phyloP scores from a whole-genome alignment of 1,140 invertebrate genomes.

The Solen grandis region DNA sequence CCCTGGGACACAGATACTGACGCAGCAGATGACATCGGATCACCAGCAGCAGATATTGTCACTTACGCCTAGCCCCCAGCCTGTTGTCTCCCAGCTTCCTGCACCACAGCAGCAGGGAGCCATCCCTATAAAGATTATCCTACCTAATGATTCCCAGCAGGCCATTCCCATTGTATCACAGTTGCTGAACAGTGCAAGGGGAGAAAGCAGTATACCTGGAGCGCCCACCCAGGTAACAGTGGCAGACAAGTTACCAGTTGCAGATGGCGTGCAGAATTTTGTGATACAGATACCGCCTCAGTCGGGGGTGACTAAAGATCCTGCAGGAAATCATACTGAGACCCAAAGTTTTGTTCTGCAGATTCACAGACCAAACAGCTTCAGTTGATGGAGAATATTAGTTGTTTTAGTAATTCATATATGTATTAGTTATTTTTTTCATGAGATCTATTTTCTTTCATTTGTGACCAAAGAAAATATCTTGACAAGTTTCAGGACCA shows the following conservation, averaged over 20 bases:
- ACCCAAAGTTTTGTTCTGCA: slow-evolving; percentile 53
- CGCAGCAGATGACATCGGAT: no score
- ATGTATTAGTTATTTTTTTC: no score
- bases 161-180: slow-evolving; percentile 40
- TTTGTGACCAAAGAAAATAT: no score
- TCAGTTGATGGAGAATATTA: slow-evolving; percentile 22
- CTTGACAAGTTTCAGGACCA: no score
- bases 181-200: slow-evolving; percentile 41
- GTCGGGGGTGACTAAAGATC: slow-evolving; percentile 27
- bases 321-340: slow-evolving; percentile 23
- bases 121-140: slow-evolving; percentile 50
- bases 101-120: slow-evolving; percentile 27
- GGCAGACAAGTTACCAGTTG: neutral
- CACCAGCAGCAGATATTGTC: slow-evolving; percentile 38
- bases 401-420: no score
- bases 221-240: neutral
- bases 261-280: slow-evolving; percentile 41
- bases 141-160: slow-evolving; percentile 53
- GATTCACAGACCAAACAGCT: slow-evolving; percentile 32
- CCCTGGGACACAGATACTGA: neutral
- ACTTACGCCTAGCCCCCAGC: no score
- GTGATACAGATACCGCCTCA: slow-evolving; percentile 49
- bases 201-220: neutral
- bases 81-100: neutral
- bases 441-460: no score